Evolutionary conservation across 2,888 invertebrate genomes (phyloP).

Genomic region (Abrostola triplasia): DNA sequence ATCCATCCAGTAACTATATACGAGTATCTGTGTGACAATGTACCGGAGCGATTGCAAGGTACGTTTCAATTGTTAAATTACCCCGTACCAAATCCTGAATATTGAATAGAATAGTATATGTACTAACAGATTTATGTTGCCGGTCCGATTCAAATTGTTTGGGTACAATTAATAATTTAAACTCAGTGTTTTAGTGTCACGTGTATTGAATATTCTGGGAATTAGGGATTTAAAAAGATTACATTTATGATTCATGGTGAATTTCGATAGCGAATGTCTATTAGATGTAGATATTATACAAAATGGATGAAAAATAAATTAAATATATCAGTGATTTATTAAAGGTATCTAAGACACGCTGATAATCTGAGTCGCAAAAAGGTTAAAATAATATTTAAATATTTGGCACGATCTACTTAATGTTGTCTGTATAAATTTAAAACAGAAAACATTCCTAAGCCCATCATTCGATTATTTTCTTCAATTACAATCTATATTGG

Average conservation of each 20-base stretch:
- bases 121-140: conserved; percentile 38
- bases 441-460: too few relatives aligned
- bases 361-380: too few relatives aligned
- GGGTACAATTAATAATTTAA: conserved; percentile 25
- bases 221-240: neutral
- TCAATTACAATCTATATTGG: too few relatives aligned
- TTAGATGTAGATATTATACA: too few relatives aligned
- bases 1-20: conserved; percentile 11
- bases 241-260: neutral
- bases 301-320: too few relatives aligned
- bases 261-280: too few relatives aligned
- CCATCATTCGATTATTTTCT: too few relatives aligned
- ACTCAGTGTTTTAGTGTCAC: neutral
- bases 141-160: conserved; percentile 26
- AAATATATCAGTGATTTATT: too few relatives aligned
- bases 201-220: neutral
- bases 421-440: too few relatives aligned
- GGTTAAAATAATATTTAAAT: too few relatives aligned
- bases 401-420: too few relatives aligned
- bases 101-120: conserved; percentile 33
- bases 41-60: conserved; percentile 24
- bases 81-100: conserved; percentile 27
- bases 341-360: too few relatives aligned
- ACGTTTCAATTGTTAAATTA: conserved; percentile 48
- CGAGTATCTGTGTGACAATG: conserved; percentile 13